phyloP scores from a whole-genome alignment of 2,888 invertebrate species.

The Tetragonisca angustula region DNA sequence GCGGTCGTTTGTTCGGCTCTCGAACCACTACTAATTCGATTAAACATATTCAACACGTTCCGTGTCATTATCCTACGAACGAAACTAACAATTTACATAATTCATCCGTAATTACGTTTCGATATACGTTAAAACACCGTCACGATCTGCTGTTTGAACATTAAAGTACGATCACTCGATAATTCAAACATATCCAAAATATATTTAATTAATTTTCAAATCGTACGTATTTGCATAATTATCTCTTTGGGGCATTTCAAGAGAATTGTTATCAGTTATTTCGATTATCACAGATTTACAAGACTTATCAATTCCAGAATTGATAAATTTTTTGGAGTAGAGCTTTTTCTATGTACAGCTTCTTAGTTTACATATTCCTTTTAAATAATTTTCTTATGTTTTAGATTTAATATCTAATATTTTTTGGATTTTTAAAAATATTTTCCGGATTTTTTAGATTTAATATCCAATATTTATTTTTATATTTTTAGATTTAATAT shows the following conservation, averaged over 20 bases:
- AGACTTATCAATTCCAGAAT: neutral
- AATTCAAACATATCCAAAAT: neutral
- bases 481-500: too few species aligned
- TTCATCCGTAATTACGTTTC: neutral
- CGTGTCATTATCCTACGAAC: neutral
- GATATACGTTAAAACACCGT: neutral
- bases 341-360: neutral
- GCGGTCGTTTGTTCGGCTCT: neutral
- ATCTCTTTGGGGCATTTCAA: neutral
- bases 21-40: conserved; percentile 1
- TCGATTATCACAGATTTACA: neutral
- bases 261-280: too few species aligned
- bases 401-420: too few species aligned
- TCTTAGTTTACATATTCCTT: neutral
- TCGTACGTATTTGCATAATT: neutral
- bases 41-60: neutral
- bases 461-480: too few species aligned
- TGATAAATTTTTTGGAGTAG: too few species aligned
- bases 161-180: neutral
- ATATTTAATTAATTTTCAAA: neutral
- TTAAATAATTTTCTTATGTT: neutral
- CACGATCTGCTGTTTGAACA: neutral
- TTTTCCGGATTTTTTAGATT: too few species aligned
- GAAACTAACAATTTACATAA: neutral
- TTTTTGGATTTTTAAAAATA: too few species aligned